phyloP scores from a whole-genome alignment of 2,797 vertebrate species.

The Sciaenops ocellatus region DNA sequence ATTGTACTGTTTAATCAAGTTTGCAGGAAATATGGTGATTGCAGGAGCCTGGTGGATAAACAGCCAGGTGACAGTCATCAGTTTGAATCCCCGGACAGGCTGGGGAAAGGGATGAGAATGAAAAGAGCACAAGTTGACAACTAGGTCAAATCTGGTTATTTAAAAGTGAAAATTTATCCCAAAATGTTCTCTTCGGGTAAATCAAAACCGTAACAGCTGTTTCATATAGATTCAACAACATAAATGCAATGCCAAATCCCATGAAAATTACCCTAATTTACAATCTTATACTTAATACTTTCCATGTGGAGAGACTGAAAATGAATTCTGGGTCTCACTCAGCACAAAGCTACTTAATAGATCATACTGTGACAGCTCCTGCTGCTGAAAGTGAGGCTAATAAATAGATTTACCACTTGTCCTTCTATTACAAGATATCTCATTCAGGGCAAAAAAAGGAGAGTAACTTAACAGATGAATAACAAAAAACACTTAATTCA shows the following conservation, averaged over 20 bases:
- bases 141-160: not conserved
- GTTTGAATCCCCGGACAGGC: not conserved
- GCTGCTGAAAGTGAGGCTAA: slow-evolving; percentile 32
- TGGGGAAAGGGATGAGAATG: not conserved
- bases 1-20: not conserved
- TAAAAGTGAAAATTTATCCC: not conserved
- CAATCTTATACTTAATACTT: not conserved
- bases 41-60: not conserved
- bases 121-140: not conserved
- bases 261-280: not conserved
- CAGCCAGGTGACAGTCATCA: not conserved
- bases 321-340: not conserved
- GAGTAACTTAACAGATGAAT: not conserved
- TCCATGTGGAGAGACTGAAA: not conserved
- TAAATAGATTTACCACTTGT: slow-evolving; percentile 23
- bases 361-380: slow-evolving; percentile 30
- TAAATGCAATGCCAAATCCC: not conserved
- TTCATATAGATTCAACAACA: slow-evolving; percentile 3
- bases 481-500: not conserved
- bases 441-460: slow-evolving; percentile 1
- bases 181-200: not conserved
- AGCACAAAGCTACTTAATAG: not conserved
- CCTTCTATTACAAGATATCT: slow-evolving; percentile 17
- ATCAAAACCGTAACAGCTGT: not conserved
- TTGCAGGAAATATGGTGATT: not conserved